Evolutionary conservation across 2,113 vertebrate species (phyloP), one percentile per base, ranked within the genome.

Genomic region (cattle (Bos taurus)): DNA sequence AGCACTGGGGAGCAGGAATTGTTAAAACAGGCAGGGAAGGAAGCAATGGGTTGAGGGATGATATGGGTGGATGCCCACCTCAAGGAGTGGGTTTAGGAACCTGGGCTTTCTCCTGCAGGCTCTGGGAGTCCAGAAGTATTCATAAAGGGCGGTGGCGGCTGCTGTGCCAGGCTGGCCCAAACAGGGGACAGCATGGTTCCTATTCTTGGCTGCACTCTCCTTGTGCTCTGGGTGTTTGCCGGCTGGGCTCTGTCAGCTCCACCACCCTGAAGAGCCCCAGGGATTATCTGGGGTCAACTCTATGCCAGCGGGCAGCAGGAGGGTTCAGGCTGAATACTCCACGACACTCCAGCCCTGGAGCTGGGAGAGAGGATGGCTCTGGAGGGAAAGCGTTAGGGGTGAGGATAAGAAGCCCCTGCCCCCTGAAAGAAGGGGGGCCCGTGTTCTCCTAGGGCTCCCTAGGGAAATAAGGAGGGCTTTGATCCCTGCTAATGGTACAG

Each of bases 281-380:
- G 23, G 81, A 77, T 40, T 74, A 78, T 64, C 62, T 64, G 80
- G 60, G 71, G 26, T 80, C 82, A 91, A 33, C 57, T 78, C 60
- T 62, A n/a, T 54, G 80, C 83, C 57, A 94, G 62, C 14, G 7
- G 82, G 43, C 96, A 93, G 64, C 57, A 84, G 25, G 28, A 84
- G 8, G 12, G 50, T 85, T 48, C 52, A 78, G 52, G 89, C 17
- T 23, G 40, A 95, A 90, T 11, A 33, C 7, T 62, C 52, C 25
- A 15, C 2, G 23, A 48, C 48, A 46, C 57, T 88, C 67, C 26
- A 81, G 83, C n/a, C 16, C 11, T 40, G n/a, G 43, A 56, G n/a
- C 74, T 59, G 54, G 43, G 48, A 71, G 13, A 46, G 10, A 48
- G 14, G 74, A 28, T 19, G 6, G 74, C 25, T 74, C 57, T 52